A percentile compares a stretch with the other conserved stretches of the same genome.
Conservation (phyloP, 2,888 invertebrate genomes). For the Conchocele bisecta region DNA sequence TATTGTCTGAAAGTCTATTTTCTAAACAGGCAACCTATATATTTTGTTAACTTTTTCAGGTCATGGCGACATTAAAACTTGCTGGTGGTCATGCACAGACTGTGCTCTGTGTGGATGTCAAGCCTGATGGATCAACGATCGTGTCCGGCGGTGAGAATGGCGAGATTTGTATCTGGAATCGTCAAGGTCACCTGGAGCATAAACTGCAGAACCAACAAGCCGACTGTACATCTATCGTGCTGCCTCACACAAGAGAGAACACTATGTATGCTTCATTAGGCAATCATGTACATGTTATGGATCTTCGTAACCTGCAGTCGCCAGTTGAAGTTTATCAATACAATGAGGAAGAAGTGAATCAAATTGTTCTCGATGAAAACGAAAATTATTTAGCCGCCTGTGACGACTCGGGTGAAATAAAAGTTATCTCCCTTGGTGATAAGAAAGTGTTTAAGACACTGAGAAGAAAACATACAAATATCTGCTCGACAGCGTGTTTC, state of each 20-base stretch:
- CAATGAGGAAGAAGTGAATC: slow-evolving; percentile 80
- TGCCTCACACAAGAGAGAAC: slow-evolving; percentile 70
- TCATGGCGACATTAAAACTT: slow-evolving; percentile 29
- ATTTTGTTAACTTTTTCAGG: neutral
- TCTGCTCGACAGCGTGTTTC: slow-evolving; percentile 78
- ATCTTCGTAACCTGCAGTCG: slow-evolving; percentile 62
- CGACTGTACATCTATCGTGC: slow-evolving; percentile 75
- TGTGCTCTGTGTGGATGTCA: slow-evolving; percentile 72
- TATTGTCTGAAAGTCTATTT: no score
- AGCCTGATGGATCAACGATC: slow-evolving; percentile 54
- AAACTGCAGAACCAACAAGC: slow-evolving; percentile 60
- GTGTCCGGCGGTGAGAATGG: slow-evolving; percentile 75
- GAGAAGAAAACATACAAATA: slow-evolving; percentile 80
- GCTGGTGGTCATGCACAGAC: slow-evolving; percentile 69
- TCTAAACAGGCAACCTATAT: no score
- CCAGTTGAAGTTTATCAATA: slow-evolving; percentile 66
- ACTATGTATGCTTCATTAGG: slow-evolving; percentile 75
- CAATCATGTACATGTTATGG: slow-evolving; percentile 68
- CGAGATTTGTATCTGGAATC: slow-evolving; percentile 73
- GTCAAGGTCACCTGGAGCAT: slow-evolving; percentile 58
- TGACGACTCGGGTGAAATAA: slow-evolving; percentile 80
- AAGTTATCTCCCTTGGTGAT: slow-evolving; percentile 75
- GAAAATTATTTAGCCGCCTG: slow-evolving; percentile 78
- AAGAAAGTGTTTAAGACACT: slow-evolving; percentile 76
- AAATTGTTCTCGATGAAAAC: slow-evolving; percentile 75